A percentile compares a stretch with the other conserved stretches of the same genome.
These are phyloP conservation scores for Harpegnathos saltator DNA, from an alignment of 1,140 invertebrate genomes.

Conservation along the genomic window DNA sequence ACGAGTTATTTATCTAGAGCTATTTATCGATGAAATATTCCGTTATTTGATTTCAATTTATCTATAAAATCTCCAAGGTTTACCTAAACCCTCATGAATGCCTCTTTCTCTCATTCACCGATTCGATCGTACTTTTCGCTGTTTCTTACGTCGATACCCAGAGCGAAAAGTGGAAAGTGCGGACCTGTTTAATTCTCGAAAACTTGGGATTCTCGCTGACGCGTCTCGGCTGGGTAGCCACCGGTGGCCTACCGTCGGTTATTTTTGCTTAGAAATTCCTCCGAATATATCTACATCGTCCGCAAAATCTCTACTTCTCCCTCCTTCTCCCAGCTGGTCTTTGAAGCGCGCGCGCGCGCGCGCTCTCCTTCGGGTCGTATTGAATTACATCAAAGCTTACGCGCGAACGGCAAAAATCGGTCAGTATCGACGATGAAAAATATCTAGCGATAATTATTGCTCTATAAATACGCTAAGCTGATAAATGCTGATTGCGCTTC, in stretches of 20 bases:
- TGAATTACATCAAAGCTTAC: slow-evolving; percentile 74
- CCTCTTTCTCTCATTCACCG: background rate
- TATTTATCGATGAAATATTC: no score
- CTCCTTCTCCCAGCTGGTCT: slow-evolving; percentile 72
- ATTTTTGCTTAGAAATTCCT: slow-evolving; percentile 85
- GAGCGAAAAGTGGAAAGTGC: slow-evolving; percentile 51
- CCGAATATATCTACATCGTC: slow-evolving; percentile 83
- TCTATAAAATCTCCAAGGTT: background rate
- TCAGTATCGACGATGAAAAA: background rate
- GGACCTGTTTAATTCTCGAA: slow-evolving; percentile 57
- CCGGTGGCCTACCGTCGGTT: slow-evolving; percentile 77
- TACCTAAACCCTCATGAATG: background rate
- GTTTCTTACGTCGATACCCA: background rate
- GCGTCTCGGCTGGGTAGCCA: slow-evolving; percentile 62
- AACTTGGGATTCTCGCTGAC: slow-evolving; percentile 69
- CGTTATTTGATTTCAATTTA: slow-evolving; percentile 1
- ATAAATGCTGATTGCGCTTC: background rate
- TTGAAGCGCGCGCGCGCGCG: slow-evolving; percentile 33
- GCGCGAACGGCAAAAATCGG: slow-evolving; percentile 19
- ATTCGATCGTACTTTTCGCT: background rate
- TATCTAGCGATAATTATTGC: slow-evolving; percentile 14
- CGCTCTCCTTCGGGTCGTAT: slow-evolving; percentile 65
- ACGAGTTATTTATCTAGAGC: no score
- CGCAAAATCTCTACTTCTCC: slow-evolving; percentile 81
- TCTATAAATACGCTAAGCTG: no score